Percentiles rank a stretch among this genome's conserved stretches.
Evolutionary conservation across 64 coral and sea anemone genomes (phyloP).

Genomic region (Montipora capricornis): DNA sequence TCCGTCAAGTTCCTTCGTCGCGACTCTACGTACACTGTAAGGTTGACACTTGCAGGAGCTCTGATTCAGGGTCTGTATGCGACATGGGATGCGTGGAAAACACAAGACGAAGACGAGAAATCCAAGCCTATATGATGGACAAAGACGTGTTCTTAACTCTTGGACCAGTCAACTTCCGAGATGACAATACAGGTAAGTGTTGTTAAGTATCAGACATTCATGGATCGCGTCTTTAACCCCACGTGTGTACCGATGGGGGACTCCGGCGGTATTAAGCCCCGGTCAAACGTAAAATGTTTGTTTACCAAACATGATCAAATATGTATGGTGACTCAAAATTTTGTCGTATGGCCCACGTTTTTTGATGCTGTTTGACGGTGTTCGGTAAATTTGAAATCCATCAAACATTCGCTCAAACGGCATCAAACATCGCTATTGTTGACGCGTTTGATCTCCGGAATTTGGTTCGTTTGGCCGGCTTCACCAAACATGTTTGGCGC

Average conservation of each 20-base stretch:
- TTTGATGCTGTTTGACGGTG: no score
- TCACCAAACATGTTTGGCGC: no score
- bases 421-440: no score
- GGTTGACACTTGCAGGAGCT: neutral
- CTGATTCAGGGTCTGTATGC: slow-evolving; percentile 16
- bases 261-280: no score
- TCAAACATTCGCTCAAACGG: no score
- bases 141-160: slow-evolving; percentile 24
- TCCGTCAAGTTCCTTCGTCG: neutral
- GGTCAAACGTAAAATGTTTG: no score
- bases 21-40: slow-evolving; percentile 28
- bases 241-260: neutral
- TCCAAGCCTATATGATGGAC: slow-evolving; percentile 10
- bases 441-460: no score
- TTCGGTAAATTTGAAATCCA: no score
- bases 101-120: slow-evolving; percentile 6
- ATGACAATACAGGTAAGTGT: neutral
- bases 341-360: no score
- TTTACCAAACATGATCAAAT: no score
- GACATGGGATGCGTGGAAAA: neutral
- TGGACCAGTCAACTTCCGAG: neutral
- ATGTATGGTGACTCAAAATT: no score
- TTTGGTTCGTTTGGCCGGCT: no score
- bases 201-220: neutral
- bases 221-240: neutral